Evolutionary conservation across 2,113 vertebrate genomes (phyloP).

Genomic region (Gopherus evgoodei): DNA sequence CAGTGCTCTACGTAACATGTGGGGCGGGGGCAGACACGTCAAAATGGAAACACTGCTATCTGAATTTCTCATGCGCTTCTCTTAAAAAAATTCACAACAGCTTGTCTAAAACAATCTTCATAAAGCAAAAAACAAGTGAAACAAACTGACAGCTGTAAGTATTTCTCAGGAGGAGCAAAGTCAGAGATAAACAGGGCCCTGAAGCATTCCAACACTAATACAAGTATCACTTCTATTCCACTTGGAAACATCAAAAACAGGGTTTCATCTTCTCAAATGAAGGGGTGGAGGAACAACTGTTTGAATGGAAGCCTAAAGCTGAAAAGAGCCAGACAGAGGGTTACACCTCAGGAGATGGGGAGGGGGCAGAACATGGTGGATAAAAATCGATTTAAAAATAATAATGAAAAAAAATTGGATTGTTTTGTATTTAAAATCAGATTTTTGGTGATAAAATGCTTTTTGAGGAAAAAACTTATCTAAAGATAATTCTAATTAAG

Average conservation of each 20-base stretch:
- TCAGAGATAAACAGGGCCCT: background rate
- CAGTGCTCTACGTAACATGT: background rate
- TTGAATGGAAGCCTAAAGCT: background rate
- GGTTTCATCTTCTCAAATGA: background rate
- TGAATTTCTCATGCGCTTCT: background rate
- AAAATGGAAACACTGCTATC: background rate
- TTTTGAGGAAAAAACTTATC: too few relatives aligned
- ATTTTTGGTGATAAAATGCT: too few relatives aligned
- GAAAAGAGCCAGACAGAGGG: background rate
- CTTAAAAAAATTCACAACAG: background rate
- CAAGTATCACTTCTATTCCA: background rate
- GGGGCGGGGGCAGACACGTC: background rate
- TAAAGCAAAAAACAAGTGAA: background rate
- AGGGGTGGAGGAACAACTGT: background rate
- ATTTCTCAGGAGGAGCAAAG: background rate
- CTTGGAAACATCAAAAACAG: background rate
- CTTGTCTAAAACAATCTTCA: background rate
- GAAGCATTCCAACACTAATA: background rate
- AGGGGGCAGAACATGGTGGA: too few relatives aligned
- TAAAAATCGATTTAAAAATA: too few relatives aligned
- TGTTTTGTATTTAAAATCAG: too few relatives aligned
- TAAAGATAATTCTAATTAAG: too few relatives aligned
- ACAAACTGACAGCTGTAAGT: background rate
- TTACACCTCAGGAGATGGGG: fast-evolving
- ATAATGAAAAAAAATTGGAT: too few relatives aligned